phyloP scores from a whole-genome alignment of 2,888 invertebrate species.

The Antheraea assamensis region DNA sequence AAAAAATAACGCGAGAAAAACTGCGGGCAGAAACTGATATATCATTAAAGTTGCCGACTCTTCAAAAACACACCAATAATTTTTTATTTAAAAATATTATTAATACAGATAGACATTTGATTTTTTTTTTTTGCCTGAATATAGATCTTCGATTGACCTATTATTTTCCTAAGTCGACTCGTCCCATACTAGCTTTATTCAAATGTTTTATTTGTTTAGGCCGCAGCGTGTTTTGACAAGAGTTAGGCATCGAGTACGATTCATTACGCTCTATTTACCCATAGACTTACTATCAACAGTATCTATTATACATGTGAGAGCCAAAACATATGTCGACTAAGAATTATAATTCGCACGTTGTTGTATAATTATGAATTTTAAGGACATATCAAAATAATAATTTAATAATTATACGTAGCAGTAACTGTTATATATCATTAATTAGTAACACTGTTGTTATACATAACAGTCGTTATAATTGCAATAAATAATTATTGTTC shows the following conservation, averaged over 20 bases:
- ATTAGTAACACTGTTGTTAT: too few relatives aligned
- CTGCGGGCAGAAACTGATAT: too few relatives aligned
- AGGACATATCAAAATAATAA: neutral
- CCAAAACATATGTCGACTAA: neutral
- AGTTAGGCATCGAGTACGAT: neutral
- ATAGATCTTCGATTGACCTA: neutral
- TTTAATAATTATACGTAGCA: too few relatives aligned
- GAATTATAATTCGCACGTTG: neutral
- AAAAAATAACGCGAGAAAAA: too few relatives aligned
- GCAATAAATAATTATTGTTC: too few relatives aligned
- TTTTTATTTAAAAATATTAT: neutral
- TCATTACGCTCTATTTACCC: conserved; percentile 29
- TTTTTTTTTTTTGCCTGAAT: neutral
- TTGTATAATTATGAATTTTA: neutral
- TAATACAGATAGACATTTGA: neutral
- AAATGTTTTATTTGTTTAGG: conserved; percentile 16
- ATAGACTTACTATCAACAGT: neutral
- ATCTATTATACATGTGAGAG: neutral
- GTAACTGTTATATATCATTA: too few relatives aligned
- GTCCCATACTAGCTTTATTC: neutral
- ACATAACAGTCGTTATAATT: too few relatives aligned
- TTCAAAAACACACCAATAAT: neutral
- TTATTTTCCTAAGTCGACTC: neutral
- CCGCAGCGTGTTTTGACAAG: neutral
- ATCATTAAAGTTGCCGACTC: too few relatives aligned